phyloP scores from a whole-genome alignment of 2,797 vertebrate genomes.

The Peromyscus attwateri region DNA sequence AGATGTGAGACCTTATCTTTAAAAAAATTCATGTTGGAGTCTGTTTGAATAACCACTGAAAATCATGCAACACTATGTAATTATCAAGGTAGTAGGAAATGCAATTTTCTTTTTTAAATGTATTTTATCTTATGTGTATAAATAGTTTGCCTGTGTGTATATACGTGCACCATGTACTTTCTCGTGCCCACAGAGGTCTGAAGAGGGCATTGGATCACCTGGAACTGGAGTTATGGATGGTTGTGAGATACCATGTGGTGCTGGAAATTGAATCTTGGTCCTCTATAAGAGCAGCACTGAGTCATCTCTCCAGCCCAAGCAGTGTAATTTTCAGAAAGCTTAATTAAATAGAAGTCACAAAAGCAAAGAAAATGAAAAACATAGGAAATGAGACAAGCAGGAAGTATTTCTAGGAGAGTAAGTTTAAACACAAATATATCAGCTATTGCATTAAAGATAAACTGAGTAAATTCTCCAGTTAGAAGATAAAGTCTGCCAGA shows the following conservation, averaged over 20 bases:
- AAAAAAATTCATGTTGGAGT: neutral
- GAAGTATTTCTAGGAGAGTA: neutral
- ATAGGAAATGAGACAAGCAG: neutral
- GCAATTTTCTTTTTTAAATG: neutral
- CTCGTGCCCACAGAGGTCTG: neutral
- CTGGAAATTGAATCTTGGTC: neutral
- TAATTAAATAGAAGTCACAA: slow-evolving; percentile 34
- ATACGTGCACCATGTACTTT: neutral
- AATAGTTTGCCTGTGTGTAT: neutral
- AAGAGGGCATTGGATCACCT: neutral
- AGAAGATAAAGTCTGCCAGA: neutral
- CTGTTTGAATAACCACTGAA: slow-evolving; percentile 8
- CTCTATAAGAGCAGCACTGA: neutral
- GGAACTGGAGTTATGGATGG: too few relatives aligned
- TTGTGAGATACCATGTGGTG: too few relatives aligned
- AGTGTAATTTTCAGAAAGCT: neutral
- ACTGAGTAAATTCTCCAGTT: neutral
- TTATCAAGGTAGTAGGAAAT: neutral
- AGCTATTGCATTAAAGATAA: neutral
- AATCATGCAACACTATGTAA: neutral
- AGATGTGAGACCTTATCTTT: neutral
- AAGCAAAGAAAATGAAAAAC: slow-evolving; percentile 2
- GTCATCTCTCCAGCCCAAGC: neutral
- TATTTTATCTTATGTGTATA: neutral
- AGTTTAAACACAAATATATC: neutral